These are phyloP conservation scores for Copsychus sechellarum DNA, from an alignment of 2,113 vertebrate genomes.

Conservation along the genomic window DNA sequence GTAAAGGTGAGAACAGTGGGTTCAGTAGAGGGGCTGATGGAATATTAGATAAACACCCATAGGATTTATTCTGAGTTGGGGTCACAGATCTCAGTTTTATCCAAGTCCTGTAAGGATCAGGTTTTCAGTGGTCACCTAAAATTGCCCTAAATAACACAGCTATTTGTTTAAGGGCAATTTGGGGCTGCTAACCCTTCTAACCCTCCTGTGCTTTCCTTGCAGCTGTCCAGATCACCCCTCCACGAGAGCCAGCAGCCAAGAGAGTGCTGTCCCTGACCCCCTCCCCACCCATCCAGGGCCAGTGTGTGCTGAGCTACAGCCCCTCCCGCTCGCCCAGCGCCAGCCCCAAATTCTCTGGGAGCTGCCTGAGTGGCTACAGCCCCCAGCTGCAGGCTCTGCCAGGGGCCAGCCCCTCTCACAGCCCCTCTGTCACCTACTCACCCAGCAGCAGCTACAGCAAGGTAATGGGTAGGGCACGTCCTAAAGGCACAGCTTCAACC, in stretches of 20 bases:
- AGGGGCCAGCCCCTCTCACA: conserved; percentile 72
- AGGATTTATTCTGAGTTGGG: no score
- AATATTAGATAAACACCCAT: no score
- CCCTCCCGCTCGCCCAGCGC: conserved; percentile 83
- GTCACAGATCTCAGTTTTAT: no score
- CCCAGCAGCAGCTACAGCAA: conserved; percentile 79
- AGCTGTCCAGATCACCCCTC: conserved; percentile 83
- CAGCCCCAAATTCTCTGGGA: conserved; percentile 87
- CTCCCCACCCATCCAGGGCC: conserved; percentile 85
- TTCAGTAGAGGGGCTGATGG: no score
- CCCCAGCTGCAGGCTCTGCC: conserved; percentile 79
- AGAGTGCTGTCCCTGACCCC: conserved; percentile 74
- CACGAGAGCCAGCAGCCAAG: conserved; percentile 76
- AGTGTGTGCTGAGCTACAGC: conserved; percentile 93
- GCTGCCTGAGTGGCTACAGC: conserved; percentile 85
- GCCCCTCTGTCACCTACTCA: conserved; percentile 62
- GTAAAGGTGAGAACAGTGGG: no score
- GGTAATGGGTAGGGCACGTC: conserved; percentile 36
- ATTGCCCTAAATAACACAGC: no score
- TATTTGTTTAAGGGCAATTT: accelerated
- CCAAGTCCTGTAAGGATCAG: no score
- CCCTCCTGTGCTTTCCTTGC: background rate
- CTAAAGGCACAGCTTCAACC: accelerated
- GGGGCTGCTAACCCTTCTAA: background rate
- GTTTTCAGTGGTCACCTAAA: background rate